Base-by-base conservation (phyloP, 2,113 vertebrate genomes). In the Sinocyclocheilus rhinocerous region DNA sequence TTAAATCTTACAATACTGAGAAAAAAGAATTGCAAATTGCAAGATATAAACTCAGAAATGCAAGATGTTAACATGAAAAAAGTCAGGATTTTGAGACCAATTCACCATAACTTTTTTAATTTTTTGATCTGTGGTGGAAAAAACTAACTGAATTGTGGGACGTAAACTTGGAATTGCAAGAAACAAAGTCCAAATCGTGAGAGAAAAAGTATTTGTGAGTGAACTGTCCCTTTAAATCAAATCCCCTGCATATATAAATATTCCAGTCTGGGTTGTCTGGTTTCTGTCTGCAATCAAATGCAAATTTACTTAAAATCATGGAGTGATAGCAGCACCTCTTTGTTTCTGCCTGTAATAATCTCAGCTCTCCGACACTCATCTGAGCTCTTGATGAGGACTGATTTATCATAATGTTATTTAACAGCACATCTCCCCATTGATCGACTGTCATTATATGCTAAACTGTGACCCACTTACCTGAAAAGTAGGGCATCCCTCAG, bases 401-500 rank as follows among this genome's bases (percentile, higher is more conserved):
- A 55, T 76, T 87, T 76, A 59, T 72, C 48, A 76, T 75, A 81
- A 81, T 67, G n/a, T 36, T 72, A 55, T 69, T 61, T 72, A 15
- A 63, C 20, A 9, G 42, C 57, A 15, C 82, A 84, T 45, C 33
- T 79, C 33, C 29, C 36, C 18, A 81, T 81, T 85, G 73, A 75
- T 67, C 12, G 33, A 57, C 70, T 16, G 48, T 72, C 83, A 26
- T 85, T 57, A 72, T 29, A 24, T 48, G 76, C 50, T 42, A 61
- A 45, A 36, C n/a, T 1, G 26, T 63, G 73, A 83, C 29, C 75
- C 75, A 79, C 39, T 63, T 84, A 18, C 42, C 73, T 70, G 50
- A 85, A 85, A 85, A 73, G 20, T 45, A 82, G 78, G 61, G 20
- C 61, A 77, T 72, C 3, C 26, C 61, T 85, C 69, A 84, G 45